Percentiles rank a stretch among this genome's conserved stretches.
Evolutionary conservation across 2,797 vertebrate genomes (phyloP).

Genomic region (Pipistrellus pipistrellus): DNA sequence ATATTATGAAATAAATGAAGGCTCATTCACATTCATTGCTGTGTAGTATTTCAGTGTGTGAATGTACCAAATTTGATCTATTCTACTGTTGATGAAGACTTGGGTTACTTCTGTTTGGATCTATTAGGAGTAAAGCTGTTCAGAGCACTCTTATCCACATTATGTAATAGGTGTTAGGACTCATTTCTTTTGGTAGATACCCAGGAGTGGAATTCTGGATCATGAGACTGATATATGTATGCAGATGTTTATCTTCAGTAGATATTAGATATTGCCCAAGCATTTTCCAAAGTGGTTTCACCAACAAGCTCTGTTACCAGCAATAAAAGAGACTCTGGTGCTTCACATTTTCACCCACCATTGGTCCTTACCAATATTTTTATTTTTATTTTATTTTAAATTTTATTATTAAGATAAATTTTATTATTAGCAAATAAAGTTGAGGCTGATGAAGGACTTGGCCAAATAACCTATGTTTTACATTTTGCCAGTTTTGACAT

Average conservation of each 20-base stretch:
- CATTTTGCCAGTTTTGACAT: background rate
- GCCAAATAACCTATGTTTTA: constrained; percentile 10
- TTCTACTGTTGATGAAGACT: background rate
- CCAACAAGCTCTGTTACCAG: background rate
- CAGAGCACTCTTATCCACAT: background rate
- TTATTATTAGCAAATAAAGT: constrained; percentile 32
- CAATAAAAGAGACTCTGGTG: background rate
- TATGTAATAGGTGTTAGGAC: background rate
- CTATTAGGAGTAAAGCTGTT: background rate
- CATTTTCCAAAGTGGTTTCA: background rate
- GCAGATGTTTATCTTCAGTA: background rate
- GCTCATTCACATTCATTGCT: background rate
- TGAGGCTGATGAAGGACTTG: constrained; percentile 42
- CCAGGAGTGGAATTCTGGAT: background rate
- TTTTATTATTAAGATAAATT: constrained; percentile 23
- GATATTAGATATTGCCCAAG: background rate
- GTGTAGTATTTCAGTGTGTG: background rate
- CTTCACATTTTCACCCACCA: background rate
- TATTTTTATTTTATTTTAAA: background rate
- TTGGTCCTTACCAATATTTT: background rate
- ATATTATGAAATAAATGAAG: too few relatives aligned
- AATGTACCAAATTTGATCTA: background rate
- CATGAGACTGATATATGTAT: background rate
- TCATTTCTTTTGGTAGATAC: background rate
- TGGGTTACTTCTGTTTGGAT: background rate